These are phyloP conservation scores for Drosophila pectinifera DNA, from an alignment of 1,140 invertebrate species.

Conservation along the genomic window DNA sequence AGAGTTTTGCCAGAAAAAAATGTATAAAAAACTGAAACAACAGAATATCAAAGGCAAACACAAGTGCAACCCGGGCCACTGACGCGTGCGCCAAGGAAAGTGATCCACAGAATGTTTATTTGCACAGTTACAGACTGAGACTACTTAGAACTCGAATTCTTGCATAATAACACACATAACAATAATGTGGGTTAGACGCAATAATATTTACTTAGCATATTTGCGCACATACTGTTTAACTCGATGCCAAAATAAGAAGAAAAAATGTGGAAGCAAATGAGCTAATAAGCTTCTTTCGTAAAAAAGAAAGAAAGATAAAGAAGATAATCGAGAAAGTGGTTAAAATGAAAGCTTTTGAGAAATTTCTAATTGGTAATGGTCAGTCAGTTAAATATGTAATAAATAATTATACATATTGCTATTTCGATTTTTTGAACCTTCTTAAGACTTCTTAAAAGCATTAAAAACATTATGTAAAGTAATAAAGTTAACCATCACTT, in stretches of 20 bases:
- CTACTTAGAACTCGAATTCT: conserved; percentile 53
- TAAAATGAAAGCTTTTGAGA: background rate
- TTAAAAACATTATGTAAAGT: background rate
- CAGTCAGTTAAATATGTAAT: background rate
- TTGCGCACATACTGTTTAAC: conserved; percentile 39
- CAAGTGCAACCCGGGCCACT: conserved; percentile 62
- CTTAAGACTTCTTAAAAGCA: background rate
- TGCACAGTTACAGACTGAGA: conserved; percentile 60
- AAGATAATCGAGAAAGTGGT: background rate
- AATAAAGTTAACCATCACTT: background rate
- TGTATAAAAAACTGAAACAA: conserved; percentile 44
- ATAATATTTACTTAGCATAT: conserved; percentile 60
- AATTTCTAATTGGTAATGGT: background rate
- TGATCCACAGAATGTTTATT: conserved; percentile 51
- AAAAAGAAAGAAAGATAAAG: no score
- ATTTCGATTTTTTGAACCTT: background rate
- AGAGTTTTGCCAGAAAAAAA: conserved; percentile 34
- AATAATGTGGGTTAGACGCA: conserved; percentile 60
- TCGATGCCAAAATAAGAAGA: conserved; percentile 18
- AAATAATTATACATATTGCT: background rate
- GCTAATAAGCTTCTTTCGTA: conserved; percentile 34
- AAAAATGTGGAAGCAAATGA: conserved; percentile 17
- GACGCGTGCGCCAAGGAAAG: conserved; percentile 57
- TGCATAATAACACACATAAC: conserved; percentile 54
- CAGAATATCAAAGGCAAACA: conserved; percentile 68